Evolutionary conservation across 2,888 invertebrate species (phyloP).

Genomic region (Nomada goodeniana): DNA sequence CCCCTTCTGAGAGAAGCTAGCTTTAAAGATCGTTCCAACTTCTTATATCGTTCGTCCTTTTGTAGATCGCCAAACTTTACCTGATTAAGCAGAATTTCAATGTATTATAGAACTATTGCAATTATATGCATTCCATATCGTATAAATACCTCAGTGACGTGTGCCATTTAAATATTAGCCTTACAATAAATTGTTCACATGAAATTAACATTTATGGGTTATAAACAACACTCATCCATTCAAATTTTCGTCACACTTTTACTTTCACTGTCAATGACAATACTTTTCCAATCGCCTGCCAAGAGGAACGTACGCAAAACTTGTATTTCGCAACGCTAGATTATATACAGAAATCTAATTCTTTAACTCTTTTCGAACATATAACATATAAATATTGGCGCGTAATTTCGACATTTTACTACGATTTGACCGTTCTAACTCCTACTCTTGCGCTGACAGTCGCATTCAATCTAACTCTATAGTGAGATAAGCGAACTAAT

Average conservation of each 20-base stretch:
- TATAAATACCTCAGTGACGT: constrained; percentile 20
- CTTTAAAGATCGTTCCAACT: constrained; percentile 71
- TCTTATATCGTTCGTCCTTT: constrained; percentile 74
- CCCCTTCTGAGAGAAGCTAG: constrained; percentile 53
- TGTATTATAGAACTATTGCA: background rate
- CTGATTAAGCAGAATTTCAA: constrained; percentile 47
- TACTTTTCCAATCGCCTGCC: too few species aligned
- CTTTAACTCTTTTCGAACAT: background rate
- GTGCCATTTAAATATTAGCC: constrained; percentile 9
- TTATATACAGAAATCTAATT: background rate
- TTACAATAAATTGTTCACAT: background rate
- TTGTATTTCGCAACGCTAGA: background rate
- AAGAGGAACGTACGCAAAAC: too few species aligned
- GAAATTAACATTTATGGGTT: background rate
- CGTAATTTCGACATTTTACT: constrained; percentile 1
- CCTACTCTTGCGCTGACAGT: background rate
- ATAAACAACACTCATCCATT: background rate
- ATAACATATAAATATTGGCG: background rate
- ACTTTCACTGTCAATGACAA: too few species aligned
- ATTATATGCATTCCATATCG: background rate
- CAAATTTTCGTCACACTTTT: background rate
- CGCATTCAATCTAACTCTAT: too few species aligned
- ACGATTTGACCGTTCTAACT: background rate
- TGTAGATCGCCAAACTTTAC: constrained; percentile 71
- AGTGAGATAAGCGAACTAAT: too few species aligned